These are phyloP conservation scores for Cantharis rustica DNA, from an alignment of 2,888 invertebrate species.

Conservation along the genomic window DNA sequence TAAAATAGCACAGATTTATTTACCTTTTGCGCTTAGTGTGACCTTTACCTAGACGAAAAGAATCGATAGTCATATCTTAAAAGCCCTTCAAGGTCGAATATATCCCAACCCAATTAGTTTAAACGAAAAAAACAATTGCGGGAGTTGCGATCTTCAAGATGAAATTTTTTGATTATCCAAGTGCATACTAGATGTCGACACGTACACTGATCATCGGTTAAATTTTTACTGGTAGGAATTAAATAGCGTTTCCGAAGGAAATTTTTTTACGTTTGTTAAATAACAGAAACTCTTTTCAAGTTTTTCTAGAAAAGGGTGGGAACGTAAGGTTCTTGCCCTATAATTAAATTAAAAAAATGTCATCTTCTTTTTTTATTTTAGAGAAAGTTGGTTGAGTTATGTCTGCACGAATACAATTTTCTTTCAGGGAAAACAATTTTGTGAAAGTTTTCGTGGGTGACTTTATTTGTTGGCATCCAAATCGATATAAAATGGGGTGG, in stretches of 20 bases:
- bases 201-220: not conserved
- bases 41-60: not conserved
- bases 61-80: not conserved
- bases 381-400: not conserved
- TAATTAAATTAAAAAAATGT: not conserved
- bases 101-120: not conserved
- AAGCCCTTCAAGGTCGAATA: not conserved
- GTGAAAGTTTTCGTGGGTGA: not conserved
- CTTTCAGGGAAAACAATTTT: not conserved
- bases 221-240: not conserved
- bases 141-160: no score
- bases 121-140: not conserved
- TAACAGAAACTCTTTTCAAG: not conserved
- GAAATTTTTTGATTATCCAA: not conserved
- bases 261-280: not conserved
- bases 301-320: not conserved
- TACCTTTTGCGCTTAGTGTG: not conserved
- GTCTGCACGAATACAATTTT: not conserved
- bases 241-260: not conserved
- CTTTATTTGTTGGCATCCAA: not conserved
- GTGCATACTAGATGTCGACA: not conserved
- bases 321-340: not conserved
- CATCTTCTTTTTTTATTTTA: not conserved
- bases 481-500: not conserved
- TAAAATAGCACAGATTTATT: not conserved